These are phyloP conservation scores for Raja brachyura DNA, from an alignment of 2,113 vertebrate genomes.

Conservation along the genomic window DNA sequence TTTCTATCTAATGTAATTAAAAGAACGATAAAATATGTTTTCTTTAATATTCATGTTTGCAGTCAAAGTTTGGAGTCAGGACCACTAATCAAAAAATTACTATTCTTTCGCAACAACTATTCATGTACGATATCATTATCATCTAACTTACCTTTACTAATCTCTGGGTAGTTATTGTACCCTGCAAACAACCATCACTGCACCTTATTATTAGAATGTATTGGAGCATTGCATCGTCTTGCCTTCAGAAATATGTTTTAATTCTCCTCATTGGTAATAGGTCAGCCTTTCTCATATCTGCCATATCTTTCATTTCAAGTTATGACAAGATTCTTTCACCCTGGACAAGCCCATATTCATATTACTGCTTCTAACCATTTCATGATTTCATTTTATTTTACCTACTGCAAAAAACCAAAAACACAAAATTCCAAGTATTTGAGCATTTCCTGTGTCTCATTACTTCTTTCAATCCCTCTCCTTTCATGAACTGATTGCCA, in stretches of 20 bases:
- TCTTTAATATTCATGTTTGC: not conserved
- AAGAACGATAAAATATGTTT: not conserved
- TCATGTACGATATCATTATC: slow-evolving; percentile 54
- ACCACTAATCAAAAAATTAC: not conserved
- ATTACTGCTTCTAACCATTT: not conserved
- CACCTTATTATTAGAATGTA: no score
- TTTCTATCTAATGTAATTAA: not conserved
- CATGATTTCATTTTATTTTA: not conserved
- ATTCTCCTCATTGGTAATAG: not conserved
- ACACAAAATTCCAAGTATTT: not conserved
- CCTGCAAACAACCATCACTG: no score
- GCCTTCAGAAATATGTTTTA: not conserved
- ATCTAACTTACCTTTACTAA: slow-evolving; percentile 62
- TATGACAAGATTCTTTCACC: not conserved
- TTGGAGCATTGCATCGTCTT: not conserved
- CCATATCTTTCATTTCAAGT: not conserved
- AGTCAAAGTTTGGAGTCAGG: not conserved
- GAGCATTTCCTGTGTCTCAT: not conserved
- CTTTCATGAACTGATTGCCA: not conserved
- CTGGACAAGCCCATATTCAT: not conserved
- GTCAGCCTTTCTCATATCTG: not conserved
- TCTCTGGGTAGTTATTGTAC: slow-evolving; percentile 43
- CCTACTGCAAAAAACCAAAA: not conserved
- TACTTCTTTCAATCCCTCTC: not conserved
- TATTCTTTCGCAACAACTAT: not conserved